Evolutionary conservation across 2,888 invertebrate species (phyloP), one percentile per base, ranked within the genome.

Genomic region (Smittia sp.): DNA sequence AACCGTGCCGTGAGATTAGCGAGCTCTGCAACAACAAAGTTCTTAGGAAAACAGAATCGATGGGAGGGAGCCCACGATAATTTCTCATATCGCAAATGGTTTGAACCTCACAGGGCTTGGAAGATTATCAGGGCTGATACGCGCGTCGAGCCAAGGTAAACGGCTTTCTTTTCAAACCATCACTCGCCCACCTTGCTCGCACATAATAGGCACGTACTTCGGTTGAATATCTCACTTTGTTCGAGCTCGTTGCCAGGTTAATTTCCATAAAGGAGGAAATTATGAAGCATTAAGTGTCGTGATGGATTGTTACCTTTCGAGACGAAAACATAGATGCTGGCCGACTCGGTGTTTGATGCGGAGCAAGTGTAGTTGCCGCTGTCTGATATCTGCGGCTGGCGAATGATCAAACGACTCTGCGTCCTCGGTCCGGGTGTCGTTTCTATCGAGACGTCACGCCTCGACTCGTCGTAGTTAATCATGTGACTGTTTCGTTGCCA

Each of bases 401-500:
- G 87, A 82, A 95, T 93, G 80, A 90, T 90, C 77, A 95, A 88
- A 78, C 92, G 88, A 79, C 92, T 93, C 84, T 93, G 92, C 76
- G 94, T 94, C 81, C 90, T 87, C 79, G 90, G 88, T 76, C 93
- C 93, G 76, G 92, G 92, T 82, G 90, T 90, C 76, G 93, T 94
- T 81, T 89, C 88, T 79, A 95, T 93, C 77, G 87, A 86, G 77
- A 93, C 92, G 77, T 89, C 90, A 77, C 93, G 90, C 79, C 93
- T 88, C 78, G 90, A 86, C 78, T 88, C 90, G 84, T 94, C 94
- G 84, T 94, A 94, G 86, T 94, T 95, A 85, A 95, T 93, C 90
- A 95, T 93, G 80, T 92, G 90, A 83, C 91, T 91, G 85, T 95
- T 94, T 86, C 94, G 94, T 85, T 92, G 94, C 95, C 95, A 95